Evolutionary conservation across 2,113 vertebrate species (phyloP).

Genomic region (Hystrix cristata): DNA sequence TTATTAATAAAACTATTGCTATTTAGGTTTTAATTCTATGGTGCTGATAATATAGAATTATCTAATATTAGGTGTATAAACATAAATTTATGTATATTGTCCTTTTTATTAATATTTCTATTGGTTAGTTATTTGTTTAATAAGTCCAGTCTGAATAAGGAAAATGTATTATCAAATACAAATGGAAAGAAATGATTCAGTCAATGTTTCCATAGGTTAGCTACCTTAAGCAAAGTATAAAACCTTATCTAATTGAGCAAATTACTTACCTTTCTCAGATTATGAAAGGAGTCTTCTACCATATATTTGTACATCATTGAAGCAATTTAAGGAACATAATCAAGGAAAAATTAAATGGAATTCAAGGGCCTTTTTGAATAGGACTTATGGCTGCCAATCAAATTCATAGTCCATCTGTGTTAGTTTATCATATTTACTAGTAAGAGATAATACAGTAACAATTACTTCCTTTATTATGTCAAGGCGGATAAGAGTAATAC

Average conservation of each 20-base stretch:
- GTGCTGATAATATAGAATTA: background rate
- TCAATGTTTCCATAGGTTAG: background rate
- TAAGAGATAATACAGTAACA: constrained; percentile 55
- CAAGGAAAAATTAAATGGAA: constrained; percentile 16
- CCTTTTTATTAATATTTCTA: constrained; percentile 17
- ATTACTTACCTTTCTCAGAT: background rate
- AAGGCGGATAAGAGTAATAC: constrained; percentile 41
- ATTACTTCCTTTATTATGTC: constrained; percentile 4
- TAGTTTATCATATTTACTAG: constrained; percentile 40
- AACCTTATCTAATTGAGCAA: constrained; percentile 32
- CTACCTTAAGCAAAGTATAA: constrained; percentile 29
- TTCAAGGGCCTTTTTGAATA: constrained; percentile 5
- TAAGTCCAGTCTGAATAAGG: background rate
- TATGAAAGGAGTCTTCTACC: background rate
- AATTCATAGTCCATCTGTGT: constrained; percentile 51
- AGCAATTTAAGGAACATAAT: constrained; percentile 10
- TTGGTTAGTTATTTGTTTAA: constrained; percentile 45
- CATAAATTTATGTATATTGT: background rate
- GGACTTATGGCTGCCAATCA: background rate
- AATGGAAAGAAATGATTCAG: constrained; percentile 51
- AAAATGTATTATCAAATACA: constrained; percentile 55
- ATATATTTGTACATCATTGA: background rate
- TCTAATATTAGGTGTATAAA: background rate
- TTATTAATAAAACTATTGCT: constrained; percentile 15
- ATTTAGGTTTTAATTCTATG: constrained; percentile 37